A percentile compares a stretch with the other conserved stretches of the same genome.
Evolutionary conservation across 2,888 invertebrate species (phyloP).

Genomic region (Anticlea derivata): DNA sequence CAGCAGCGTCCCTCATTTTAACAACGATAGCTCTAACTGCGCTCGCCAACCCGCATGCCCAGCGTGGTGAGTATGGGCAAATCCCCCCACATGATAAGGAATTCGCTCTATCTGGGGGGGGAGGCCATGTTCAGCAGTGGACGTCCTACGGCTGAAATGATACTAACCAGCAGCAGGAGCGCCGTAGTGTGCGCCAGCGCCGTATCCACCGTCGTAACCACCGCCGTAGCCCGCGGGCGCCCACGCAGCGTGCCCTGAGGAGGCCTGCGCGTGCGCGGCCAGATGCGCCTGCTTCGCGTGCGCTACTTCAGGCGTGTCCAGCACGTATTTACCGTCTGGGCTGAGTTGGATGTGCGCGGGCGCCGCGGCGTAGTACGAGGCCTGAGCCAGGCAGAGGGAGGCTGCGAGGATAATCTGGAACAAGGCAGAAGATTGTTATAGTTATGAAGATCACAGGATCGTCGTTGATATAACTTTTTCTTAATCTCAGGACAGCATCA

Average conservation of each 20-base stretch:
- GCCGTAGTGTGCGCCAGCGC: constrained; percentile 66
- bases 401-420: constrained; percentile 76
- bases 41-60: too few relatives aligned
- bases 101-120: too few relatives aligned
- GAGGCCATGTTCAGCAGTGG: too few relatives aligned
- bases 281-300: constrained; percentile 78
- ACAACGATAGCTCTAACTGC: too few relatives aligned
- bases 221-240: constrained; percentile 65
- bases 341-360: constrained; percentile 76
- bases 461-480: background rate
- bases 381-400: constrained; percentile 78
- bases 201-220: constrained; percentile 56
- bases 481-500: too few relatives aligned
- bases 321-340: constrained; percentile 78
- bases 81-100: too few relatives aligned
- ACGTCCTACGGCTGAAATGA: too few relatives aligned
- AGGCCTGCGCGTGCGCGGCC: constrained; percentile 77
- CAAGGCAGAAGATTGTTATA: constrained; percentile 22
- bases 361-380: constrained; percentile 79
- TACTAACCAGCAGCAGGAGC: constrained; percentile 74
- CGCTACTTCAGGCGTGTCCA: constrained; percentile 83
- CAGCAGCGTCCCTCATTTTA: too few relatives aligned
- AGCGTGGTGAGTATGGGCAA: too few relatives aligned
- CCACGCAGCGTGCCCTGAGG: constrained; percentile 75
- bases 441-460: background rate